Evolutionary conservation across 2,888 invertebrate genomes (phyloP).

Genomic region (Phragmatobia fuliginosa): DNA sequence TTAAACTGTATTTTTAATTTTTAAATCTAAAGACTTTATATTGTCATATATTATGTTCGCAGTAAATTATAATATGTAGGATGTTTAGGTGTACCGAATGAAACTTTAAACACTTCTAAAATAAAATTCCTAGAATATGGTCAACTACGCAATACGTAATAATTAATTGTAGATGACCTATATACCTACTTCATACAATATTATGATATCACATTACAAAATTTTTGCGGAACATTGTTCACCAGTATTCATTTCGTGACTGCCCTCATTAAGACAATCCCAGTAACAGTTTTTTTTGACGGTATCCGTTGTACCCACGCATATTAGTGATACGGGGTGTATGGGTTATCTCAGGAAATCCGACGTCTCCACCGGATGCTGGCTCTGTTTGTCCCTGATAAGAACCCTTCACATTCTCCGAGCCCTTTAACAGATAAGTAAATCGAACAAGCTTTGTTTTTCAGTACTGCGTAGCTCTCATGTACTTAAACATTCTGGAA

Average conservation of each 20-base stretch:
- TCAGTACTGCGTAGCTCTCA: slow-evolving; percentile 19
- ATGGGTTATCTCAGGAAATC: slow-evolving; percentile 63
- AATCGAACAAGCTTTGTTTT: slow-evolving; percentile 25
- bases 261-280: slow-evolving; percentile 44
- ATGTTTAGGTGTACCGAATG: too few species aligned
- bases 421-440: slow-evolving; percentile 37
- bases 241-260: slow-evolving; percentile 30
- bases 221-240: not conserved
- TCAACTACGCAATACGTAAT: too few species aligned
- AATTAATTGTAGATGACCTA: too few species aligned
- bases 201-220: too few species aligned
- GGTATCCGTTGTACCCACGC: slow-evolving; percentile 29
- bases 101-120: too few species aligned
- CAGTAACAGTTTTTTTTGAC: slow-evolving; percentile 37
- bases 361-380: slow-evolving; percentile 60
- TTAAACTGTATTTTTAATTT: not conserved
- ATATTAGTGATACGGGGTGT: slow-evolving; percentile 45
- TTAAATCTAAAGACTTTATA: not conserved
- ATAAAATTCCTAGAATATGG: too few species aligned
- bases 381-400: slow-evolving; percentile 56
- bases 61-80: too few species aligned
- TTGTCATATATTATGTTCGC: not conserved
- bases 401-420: slow-evolving; percentile 46
- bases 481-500: not conserved
- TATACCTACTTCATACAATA: too few species aligned